phyloP scores from a whole-genome alignment of 2,888 invertebrate genomes.

The Neocrepidodera transversa region DNA sequence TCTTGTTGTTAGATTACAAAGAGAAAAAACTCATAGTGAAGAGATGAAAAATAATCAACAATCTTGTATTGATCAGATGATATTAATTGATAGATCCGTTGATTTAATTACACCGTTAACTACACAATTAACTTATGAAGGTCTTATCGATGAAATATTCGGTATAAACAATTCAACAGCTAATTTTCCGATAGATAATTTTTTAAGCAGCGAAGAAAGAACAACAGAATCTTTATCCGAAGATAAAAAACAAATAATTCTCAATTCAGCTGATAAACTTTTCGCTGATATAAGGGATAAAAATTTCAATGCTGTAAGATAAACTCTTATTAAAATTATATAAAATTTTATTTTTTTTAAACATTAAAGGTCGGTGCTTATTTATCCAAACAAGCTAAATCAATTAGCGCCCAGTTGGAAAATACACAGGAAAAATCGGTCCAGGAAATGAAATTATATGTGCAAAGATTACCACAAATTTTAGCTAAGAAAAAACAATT shows the following conservation, averaged over 20 bases:
- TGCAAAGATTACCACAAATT: slow-evolving; percentile 86
- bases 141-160: slow-evolving; percentile 94
- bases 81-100: slow-evolving; percentile 88
- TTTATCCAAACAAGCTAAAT: slow-evolving; percentile 84
- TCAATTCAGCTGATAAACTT: slow-evolving; percentile 89
- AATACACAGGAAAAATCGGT: slow-evolving; percentile 89
- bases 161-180: slow-evolving; percentile 84
- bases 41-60: slow-evolving; percentile 44
- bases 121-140: slow-evolving; percentile 97
- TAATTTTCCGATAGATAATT: slow-evolving; percentile 85
- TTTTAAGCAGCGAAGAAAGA: slow-evolving; percentile 72
- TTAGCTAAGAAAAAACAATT: slow-evolving; percentile 85
- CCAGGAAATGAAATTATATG: slow-evolving; percentile 94
- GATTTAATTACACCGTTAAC: slow-evolving; percentile 92
- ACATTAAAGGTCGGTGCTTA: slow-evolving; percentile 74
- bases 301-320: slow-evolving; percentile 84
- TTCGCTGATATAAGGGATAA: slow-evolving; percentile 91
- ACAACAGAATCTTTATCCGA: slow-evolving; percentile 66
- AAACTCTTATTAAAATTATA: neutral
- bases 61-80: slow-evolving; percentile 79
- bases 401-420: slow-evolving; percentile 84
- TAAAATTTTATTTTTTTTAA: no score
- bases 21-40: slow-evolving; percentile 66
- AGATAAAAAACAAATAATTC: slow-evolving; percentile 76
- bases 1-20: slow-evolving; percentile 75